Conservation (phyloP, 2,113 vertebrate genomes). For the Leptobrachium ailaonicum region DNA sequence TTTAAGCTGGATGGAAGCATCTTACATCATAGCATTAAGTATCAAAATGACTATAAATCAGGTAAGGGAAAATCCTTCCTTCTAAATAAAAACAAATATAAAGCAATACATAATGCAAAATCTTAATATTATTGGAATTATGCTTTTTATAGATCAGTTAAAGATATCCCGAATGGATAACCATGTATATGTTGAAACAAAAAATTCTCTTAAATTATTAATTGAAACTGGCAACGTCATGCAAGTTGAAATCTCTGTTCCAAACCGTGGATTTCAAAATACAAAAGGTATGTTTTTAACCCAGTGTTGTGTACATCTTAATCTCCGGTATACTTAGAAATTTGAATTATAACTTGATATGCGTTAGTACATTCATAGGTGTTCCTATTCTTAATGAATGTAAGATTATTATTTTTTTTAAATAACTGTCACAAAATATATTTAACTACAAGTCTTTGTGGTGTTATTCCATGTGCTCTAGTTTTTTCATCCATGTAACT, state of each 20-base stretch:
- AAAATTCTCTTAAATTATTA: constrained; percentile 54
- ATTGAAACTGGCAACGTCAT: constrained; percentile 49
- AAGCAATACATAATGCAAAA: background rate
- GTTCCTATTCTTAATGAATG: too few relatives aligned
- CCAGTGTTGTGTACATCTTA: too few relatives aligned
- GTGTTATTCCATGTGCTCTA: too few relatives aligned
- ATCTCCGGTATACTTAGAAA: too few relatives aligned
- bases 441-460: too few relatives aligned
- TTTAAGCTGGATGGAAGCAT: constrained; percentile 56
- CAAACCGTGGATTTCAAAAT: constrained; percentile 49
- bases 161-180: background rate
- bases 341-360: too few relatives aligned
- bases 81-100: background rate
- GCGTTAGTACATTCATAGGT: too few relatives aligned
- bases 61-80: constrained; percentile 49
- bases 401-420: too few relatives aligned
- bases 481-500: too few relatives aligned
- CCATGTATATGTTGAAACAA: constrained; percentile 47
- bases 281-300: constrained; percentile 55
- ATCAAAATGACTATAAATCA: constrained; percentile 51
- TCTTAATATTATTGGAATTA: constrained; percentile 18
- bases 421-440: too few relatives aligned
- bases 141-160: constrained; percentile 4
- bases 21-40: constrained; percentile 51
- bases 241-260: constrained; percentile 61